Percentiles rank a stretch among this genome's conserved stretches.
Evolutionary conservation across 2,113 vertebrate genomes (phyloP).

Genomic region (Penelope pileata): DNA sequence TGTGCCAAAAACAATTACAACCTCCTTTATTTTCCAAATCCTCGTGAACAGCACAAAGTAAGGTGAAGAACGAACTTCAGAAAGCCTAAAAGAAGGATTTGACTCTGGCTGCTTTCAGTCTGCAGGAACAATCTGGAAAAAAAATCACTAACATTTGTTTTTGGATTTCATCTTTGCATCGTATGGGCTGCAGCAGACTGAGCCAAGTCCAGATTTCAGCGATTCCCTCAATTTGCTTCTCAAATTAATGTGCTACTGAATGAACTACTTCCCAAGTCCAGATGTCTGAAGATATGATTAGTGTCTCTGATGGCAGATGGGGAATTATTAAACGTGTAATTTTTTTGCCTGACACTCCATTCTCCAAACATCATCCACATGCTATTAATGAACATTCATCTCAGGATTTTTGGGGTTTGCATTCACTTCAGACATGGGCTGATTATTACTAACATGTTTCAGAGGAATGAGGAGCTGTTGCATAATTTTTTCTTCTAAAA

Average conservation of each 20-base stretch:
- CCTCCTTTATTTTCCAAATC: neutral
- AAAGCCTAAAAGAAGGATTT: conserved; percentile 5
- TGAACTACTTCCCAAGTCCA: conserved; percentile 7
- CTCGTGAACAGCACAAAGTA: neutral
- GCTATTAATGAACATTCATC: conserved; percentile 50
- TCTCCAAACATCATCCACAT: conserved; percentile 53
- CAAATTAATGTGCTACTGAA: conserved; percentile 32
- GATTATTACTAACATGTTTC: conserved; percentile 56
- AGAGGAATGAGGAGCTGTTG: neutral
- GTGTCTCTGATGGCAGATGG: neutral
- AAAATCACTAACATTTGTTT: neutral
- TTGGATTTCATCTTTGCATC: conserved; percentile 53
- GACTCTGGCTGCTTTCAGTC: neutral
- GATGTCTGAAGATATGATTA: conserved; percentile 50
- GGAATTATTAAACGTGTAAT: conserved; percentile 32
- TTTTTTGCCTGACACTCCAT: conserved; percentile 21
- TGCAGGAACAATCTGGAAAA: conserved; percentile 27
- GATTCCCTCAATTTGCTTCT: conserved; percentile 39
- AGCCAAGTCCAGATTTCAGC: conserved; percentile 41
- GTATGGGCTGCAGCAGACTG: neutral
- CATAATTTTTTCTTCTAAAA: neutral
- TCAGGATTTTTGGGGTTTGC: neutral
- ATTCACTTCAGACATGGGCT: conserved; percentile 27
- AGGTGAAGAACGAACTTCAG: neutral
- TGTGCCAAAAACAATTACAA: neutral